Evolutionary conservation across 2,113 vertebrate genomes (phyloP).

Genomic region (Abramis brama): DNA sequence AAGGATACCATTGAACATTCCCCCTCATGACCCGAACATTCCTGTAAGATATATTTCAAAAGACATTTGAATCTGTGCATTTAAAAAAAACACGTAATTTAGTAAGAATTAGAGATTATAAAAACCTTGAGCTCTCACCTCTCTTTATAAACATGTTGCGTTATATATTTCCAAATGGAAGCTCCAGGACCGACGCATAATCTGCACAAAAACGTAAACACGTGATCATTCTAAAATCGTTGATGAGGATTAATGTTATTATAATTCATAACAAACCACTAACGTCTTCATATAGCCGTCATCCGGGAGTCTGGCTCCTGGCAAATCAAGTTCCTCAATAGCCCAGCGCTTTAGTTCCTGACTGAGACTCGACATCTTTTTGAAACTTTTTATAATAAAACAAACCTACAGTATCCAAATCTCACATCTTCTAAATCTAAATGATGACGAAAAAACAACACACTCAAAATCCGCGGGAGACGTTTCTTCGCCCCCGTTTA

Average conservation of each 20-base stretch:
- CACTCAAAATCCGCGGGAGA: conserved; percentile 18
- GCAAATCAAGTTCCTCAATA: conserved; percentile 72
- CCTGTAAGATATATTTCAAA: conserved; percentile 57
- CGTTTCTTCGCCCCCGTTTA: not conserved
- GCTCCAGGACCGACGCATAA: conserved; percentile 77
- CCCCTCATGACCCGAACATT: conserved; percentile 74
- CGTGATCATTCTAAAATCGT: not conserved
- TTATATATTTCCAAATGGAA: conserved; percentile 77
- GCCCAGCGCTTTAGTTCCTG: conserved; percentile 74
- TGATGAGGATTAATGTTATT: not conserved
- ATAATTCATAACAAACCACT: conserved; percentile 27
- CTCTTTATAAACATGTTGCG: conserved; percentile 73
- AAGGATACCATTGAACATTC: conserved; percentile 80
- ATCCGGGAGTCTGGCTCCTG: conserved; percentile 66
- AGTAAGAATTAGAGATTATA: not conserved
- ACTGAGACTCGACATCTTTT: conserved; percentile 61
- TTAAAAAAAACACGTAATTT: not conserved
- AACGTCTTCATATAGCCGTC: conserved; percentile 76
- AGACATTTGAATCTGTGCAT: not conserved
- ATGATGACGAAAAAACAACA: not conserved
- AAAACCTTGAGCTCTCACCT: conserved; percentile 61
- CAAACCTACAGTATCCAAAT: not conserved
- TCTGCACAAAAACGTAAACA: conserved; percentile 55
- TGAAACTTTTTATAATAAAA: not conserved
- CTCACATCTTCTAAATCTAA: not conserved